Evolutionary conservation across 2,888 invertebrate species (phyloP).

Genomic region (Drosophila mimica): DNA sequence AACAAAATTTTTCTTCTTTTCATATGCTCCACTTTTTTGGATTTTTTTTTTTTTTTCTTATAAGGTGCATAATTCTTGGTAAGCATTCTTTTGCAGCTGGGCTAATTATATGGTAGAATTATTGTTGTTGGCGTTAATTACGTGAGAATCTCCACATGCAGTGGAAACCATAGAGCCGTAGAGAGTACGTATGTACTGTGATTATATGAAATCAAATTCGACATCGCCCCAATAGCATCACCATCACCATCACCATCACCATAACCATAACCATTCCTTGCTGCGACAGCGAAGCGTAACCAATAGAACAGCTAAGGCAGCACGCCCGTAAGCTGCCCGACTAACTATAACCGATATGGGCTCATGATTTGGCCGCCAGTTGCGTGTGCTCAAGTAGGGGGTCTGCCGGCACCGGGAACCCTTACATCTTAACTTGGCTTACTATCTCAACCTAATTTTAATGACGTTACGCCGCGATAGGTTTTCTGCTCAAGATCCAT

Average conservation of each 20-base stretch:
- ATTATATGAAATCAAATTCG: slow-evolving; percentile 51
- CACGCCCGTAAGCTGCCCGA: slow-evolving; percentile 41
- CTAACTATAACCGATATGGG: slow-evolving; percentile 65
- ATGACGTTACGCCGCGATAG: slow-evolving; percentile 81
- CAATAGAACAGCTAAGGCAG: slow-evolving; percentile 56
- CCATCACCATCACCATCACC: neutral
- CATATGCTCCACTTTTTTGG: slow-evolving; percentile 29
- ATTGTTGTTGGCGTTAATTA: slow-evolving; percentile 71
- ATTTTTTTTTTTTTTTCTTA: slow-evolving; percentile 23
- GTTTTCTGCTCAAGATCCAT: slow-evolving; percentile 80
- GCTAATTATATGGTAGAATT: slow-evolving; percentile 66
- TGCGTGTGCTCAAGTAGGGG: slow-evolving; percentile 43
- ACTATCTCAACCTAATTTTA: slow-evolving; percentile 76
- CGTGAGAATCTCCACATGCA: slow-evolving; percentile 63
- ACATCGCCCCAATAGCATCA: slow-evolving; percentile 45
- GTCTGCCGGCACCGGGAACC: slow-evolving; percentile 46
- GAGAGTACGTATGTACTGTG: slow-evolving; percentile 18
- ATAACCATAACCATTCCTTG: slow-evolving; percentile 23
- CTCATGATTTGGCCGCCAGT: slow-evolving; percentile 52
- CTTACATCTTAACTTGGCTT: slow-evolving; percentile 53
- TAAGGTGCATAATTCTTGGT: slow-evolving; percentile 65
- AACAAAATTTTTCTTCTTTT: slow-evolving; percentile 33
- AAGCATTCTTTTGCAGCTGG: slow-evolving; percentile 56
- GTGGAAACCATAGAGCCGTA: slow-evolving; percentile 44
- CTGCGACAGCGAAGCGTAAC: slow-evolving; percentile 74